Conservation (phyloP, 2,888 invertebrate genomes). For the Gortyna flavago region DNA sequence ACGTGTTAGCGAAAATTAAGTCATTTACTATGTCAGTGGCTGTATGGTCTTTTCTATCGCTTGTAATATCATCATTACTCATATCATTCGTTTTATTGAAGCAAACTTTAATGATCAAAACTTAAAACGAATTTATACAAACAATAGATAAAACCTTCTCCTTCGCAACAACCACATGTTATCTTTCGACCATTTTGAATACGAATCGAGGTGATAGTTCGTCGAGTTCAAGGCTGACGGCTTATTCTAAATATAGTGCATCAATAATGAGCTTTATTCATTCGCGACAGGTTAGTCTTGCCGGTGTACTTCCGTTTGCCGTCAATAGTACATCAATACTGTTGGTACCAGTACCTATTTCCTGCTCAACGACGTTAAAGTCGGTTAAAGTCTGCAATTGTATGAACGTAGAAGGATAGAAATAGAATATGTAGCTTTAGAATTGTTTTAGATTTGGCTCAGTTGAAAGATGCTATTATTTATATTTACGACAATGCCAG, state of each 20-base stretch:
- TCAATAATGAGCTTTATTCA: slow-evolving; percentile 29
- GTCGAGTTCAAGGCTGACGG: slow-evolving; percentile 52
- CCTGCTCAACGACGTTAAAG: slow-evolving; percentile 36
- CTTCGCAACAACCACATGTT: slow-evolving; percentile 32
- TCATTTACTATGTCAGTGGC: neutral
- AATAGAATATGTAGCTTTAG: neutral
- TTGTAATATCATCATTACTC: neutral
- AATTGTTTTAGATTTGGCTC: slow-evolving; percentile 12
- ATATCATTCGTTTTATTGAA: neutral
- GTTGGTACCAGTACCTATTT: slow-evolving; percentile 42
- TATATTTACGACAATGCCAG: neutral
- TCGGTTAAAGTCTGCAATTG: slow-evolving; percentile 4
- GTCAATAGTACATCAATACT: slow-evolving; percentile 32
- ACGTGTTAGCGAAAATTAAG: slow-evolving; percentile 4
- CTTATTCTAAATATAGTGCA: slow-evolving; percentile 44
- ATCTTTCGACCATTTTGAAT: slow-evolving; percentile 36
- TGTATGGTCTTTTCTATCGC: neutral
- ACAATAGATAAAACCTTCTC: slow-evolving; percentile 17
- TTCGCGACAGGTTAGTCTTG: slow-evolving; percentile 51
- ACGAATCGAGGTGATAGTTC: slow-evolving; percentile 39
- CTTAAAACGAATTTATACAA: neutral
- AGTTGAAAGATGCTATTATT: neutral
- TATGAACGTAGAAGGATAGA: slow-evolving; percentile 2
- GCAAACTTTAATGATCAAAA: neutral
- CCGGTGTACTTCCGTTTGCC: slow-evolving; percentile 45